phyloP scores from a whole-genome alignment of 2,113 vertebrate species.

The Proteles cristata region DNA sequence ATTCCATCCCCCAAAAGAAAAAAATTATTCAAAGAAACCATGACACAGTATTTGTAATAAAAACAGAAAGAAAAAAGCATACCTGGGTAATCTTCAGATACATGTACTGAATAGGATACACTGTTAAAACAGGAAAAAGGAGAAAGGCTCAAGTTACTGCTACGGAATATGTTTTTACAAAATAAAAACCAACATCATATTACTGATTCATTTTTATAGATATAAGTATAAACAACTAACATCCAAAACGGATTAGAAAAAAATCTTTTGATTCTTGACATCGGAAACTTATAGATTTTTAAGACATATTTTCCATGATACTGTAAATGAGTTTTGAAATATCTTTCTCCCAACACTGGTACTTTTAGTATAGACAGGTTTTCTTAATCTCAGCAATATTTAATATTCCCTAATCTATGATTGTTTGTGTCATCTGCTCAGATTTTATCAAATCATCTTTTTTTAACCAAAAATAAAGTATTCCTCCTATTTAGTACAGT shows the following conservation, averaged over 20 bases:
- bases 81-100: conserved; percentile 96
- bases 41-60: not conserved
- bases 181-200: not conserved
- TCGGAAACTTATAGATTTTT: not conserved
- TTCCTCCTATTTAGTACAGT: not conserved
- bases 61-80: conserved; percentile 74
- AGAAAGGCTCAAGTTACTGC: conserved; percentile 11
- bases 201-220: not conserved
- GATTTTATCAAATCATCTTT: conserved; percentile 4
- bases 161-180: not conserved
- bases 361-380: not conserved
- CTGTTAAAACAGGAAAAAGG: conserved; percentile 82
- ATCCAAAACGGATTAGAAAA: not conserved
- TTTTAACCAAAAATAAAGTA: not conserved
- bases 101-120: conserved; percentile 93
- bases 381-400: not conserved
- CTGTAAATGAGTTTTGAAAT: not conserved
- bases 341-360: not conserved
- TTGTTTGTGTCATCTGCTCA: not conserved
- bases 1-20: not conserved
- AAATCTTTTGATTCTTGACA: not conserved
- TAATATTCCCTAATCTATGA: not conserved
- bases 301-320: not conserved
- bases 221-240: not conserved
- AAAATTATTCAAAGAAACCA: not conserved